Evolutionary conservation across 2,113 vertebrate species (phyloP).

Genomic region (Sturnira hondurensis): DNA sequence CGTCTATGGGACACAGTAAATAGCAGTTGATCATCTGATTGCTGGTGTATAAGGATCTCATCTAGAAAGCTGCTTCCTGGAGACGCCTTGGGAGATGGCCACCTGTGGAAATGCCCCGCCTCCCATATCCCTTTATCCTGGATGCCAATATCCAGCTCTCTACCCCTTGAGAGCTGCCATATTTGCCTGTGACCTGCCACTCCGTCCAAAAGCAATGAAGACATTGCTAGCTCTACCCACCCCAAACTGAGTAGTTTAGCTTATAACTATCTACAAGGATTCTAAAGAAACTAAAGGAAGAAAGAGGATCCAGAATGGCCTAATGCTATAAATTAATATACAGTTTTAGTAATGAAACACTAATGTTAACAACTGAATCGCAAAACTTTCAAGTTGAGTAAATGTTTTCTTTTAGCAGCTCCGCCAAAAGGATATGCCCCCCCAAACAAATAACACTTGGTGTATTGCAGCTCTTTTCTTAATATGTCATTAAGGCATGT

Average conservation of each 20-base stretch:
- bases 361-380: background rate
- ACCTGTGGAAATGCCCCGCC: background rate
- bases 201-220: constrained; percentile 1
- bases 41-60: background rate
- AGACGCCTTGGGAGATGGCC: background rate
- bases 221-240: background rate
- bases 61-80: background rate
- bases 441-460: background rate
- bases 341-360: background rate
- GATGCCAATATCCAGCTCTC: background rate
- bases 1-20: background rate
- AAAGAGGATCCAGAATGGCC: background rate
- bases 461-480: background rate
- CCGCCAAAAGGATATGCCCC: background rate
- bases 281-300: constrained; percentile 15
- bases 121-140: background rate
- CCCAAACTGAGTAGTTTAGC: background rate
- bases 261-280: background rate
- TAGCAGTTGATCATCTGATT: constrained; percentile 15
- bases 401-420: background rate
- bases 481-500: background rate
- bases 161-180: background rate
- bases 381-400: constrained; percentile 22
- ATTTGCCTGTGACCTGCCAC: background rate
- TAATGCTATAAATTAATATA: background rate